phyloP scores from a whole-genome alignment of 2,797 vertebrate species.

The Chelmon rostratus region DNA sequence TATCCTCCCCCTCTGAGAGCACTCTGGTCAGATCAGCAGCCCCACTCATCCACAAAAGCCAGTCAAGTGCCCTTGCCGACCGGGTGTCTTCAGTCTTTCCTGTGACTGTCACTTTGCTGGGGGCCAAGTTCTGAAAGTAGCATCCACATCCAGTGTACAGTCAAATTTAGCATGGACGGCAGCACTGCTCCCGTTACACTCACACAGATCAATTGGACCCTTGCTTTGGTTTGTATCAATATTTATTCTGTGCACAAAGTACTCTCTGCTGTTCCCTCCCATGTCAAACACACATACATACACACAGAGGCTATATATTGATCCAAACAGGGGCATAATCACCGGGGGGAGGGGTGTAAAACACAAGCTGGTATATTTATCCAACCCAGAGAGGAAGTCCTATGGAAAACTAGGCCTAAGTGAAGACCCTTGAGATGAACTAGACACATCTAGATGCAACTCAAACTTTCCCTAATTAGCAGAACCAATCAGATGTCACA shows the following conservation, averaged over 20 bases:
- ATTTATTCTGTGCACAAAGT: slow-evolving; percentile 87
- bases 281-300: slow-evolving; percentile 65
- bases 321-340: slow-evolving; percentile 79
- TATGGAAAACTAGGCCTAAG: slow-evolving; percentile 74
- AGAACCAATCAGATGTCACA: slow-evolving; percentile 62
- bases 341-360: slow-evolving; percentile 72
- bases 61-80: slow-evolving; percentile 30
- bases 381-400: slow-evolving; percentile 68
- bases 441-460: slow-evolving; percentile 45
- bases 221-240: slow-evolving; percentile 86
- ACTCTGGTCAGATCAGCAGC: slow-evolving; percentile 46
- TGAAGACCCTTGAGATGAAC: slow-evolving; percentile 64
- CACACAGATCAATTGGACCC: slow-evolving; percentile 82
- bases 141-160: slow-evolving; percentile 49
- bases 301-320: slow-evolving; percentile 74
- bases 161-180: slow-evolving; percentile 49
- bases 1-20: slow-evolving; percentile 53
- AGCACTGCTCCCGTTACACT: slow-evolving; percentile 62
- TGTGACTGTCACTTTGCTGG: slow-evolving; percentile 38
- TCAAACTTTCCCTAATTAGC: slow-evolving; percentile 64
- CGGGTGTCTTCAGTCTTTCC: slow-evolving; percentile 35
- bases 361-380: slow-evolving; percentile 73
- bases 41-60: slow-evolving; percentile 44
- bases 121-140: slow-evolving; percentile 45
- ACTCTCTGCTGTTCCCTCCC: slow-evolving; percentile 74